Conservation (phyloP, 2,113 vertebrate genomes). For the Puntigrus tetrazona region DNA sequence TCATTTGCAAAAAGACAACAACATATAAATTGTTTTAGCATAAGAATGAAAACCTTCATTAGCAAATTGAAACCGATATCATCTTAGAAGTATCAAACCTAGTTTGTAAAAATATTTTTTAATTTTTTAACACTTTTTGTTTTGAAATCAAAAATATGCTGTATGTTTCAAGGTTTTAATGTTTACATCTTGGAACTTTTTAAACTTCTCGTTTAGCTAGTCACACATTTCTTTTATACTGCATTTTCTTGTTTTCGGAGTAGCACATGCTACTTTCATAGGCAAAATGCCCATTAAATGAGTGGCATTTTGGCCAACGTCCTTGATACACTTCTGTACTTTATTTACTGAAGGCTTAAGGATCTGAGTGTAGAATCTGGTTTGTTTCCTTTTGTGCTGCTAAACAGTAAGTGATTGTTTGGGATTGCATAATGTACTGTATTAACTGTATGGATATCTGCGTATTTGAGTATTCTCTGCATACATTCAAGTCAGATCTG, state of each 20-base stretch:
- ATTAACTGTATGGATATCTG: neutral
- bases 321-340: neutral
- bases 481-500: neutral
- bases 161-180: slow-evolving; percentile 1
- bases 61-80: neutral
- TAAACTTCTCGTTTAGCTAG: neutral
- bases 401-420: slow-evolving; percentile 10
- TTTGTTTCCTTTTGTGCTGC: neutral
- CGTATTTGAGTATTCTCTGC: neutral
- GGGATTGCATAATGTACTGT: neutral
- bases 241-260: neutral
- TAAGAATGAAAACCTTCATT: neutral
- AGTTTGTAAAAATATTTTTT: neutral
- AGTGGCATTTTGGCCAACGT: neutral
- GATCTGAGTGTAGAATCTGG: neutral
- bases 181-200: slow-evolving; percentile 17
- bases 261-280: neutral
- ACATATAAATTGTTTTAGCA: neutral
- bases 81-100: neutral
- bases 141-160: neutral
- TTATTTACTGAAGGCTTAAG: slow-evolving; percentile 2
- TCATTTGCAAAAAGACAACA: neutral
- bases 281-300: neutral
- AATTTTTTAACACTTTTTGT: neutral
- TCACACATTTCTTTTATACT: neutral